phyloP scores from a whole-genome alignment of 2,797 vertebrate species.

The Schizopygopsis pylzovi region DNA sequence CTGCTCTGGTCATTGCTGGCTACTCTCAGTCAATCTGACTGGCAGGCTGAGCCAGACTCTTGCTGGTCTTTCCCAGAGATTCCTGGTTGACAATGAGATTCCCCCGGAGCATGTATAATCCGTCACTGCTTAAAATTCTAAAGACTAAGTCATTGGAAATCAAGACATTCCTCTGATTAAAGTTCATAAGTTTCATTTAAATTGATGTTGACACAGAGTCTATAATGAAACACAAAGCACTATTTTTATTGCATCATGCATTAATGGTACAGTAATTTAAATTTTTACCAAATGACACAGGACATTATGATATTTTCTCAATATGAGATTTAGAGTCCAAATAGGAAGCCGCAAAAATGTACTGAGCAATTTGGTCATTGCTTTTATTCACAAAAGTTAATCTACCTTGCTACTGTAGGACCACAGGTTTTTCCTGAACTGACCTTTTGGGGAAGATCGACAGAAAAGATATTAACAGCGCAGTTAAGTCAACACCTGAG shows the following conservation, averaged over 20 bases:
- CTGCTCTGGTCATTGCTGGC: slow-evolving; percentile 29
- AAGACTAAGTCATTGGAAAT: slow-evolving; percentile 1
- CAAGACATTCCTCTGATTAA: not conserved
- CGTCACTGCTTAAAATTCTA: not conserved
- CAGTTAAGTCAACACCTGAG: not conserved
- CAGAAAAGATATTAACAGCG: slow-evolving; percentile 24
- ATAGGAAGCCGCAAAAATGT: slow-evolving; percentile 25
- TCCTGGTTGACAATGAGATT: slow-evolving; percentile 1
- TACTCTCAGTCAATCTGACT: slow-evolving; percentile 30
- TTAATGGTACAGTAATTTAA: slow-evolving; percentile 14
- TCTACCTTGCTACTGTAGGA: not conserved
- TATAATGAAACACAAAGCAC: not conserved
- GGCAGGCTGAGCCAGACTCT: slow-evolving; percentile 35
- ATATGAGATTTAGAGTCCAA: not conserved
- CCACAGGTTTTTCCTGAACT: not conserved
- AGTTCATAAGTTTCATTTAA: not conserved
- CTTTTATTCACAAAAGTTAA: slow-evolving; percentile 27
- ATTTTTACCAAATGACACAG: slow-evolving; percentile 7
- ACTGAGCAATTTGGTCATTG: slow-evolving; percentile 16
- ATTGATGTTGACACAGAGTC: not conserved
- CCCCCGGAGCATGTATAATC: not conserved
- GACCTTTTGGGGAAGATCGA: not conserved
- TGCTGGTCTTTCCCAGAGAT: slow-evolving; percentile 21
- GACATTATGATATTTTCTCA: slow-evolving; percentile 30
- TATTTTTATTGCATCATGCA: slow-evolving; percentile 6